phyloP scores from a whole-genome alignment of 2,113 vertebrate species.

The Campylorhamphus procurvoides region DNA sequence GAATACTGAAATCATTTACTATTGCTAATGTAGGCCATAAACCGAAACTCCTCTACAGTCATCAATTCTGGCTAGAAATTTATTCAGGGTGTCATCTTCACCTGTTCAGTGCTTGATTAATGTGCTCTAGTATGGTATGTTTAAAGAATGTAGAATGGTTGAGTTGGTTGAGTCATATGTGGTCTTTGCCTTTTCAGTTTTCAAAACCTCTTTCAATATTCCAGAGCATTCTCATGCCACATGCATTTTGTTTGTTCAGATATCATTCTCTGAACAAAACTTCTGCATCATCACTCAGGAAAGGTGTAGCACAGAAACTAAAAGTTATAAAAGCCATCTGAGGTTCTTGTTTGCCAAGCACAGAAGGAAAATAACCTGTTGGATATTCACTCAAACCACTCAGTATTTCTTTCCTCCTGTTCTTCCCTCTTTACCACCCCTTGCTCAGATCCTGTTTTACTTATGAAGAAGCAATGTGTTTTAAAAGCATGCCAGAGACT shows the following conservation, averaged over 20 bases:
- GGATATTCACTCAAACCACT: not conserved
- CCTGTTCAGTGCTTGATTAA: conserved; percentile 54
- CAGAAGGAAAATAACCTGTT: not conserved
- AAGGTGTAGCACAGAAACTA: not conserved
- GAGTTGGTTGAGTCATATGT: not conserved
- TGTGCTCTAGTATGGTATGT: not conserved
- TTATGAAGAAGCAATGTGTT: not conserved
- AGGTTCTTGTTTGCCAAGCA: not conserved
- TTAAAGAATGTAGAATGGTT: conserved; percentile 14
- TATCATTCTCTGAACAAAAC: not conserved
- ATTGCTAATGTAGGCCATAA: conserved; percentile 48
- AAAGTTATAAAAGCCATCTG: not conserved
- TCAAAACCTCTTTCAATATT: conserved; percentile 11
- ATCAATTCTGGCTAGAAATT: conserved; percentile 57
- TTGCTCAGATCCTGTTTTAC: not conserved
- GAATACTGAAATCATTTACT: conserved; percentile 49
- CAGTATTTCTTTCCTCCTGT: not conserved
- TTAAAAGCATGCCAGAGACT: not conserved
- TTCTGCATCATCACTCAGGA: not conserved
- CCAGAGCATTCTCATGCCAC: not conserved
- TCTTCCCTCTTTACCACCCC: not conserved
- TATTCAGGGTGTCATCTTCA: conserved; percentile 65
- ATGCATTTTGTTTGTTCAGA: not conserved
- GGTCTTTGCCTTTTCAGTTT: not conserved
- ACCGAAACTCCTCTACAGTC: conserved; percentile 28